These are phyloP conservation scores for Muricea muricata DNA, from an alignment of 92 coral and sea anemone genomes.

Conservation along the genomic window DNA sequence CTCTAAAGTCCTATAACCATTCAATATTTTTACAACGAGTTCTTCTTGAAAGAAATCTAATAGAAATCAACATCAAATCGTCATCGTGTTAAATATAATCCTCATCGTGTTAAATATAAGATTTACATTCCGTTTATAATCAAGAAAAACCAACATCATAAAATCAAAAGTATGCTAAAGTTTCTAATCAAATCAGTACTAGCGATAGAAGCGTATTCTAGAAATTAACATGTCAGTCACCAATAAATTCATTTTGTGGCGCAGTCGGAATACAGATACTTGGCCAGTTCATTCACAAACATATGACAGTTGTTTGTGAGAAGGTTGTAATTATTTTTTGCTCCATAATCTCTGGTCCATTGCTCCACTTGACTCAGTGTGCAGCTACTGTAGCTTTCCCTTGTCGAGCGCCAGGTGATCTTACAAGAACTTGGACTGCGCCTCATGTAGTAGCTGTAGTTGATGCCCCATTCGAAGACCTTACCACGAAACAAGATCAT, in stretches of 20 bases:
- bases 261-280: background rate
- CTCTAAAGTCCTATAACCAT: too few species aligned
- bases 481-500: conserved; percentile 7
- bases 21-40: too few species aligned
- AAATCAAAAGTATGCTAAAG: too few species aligned
- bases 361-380: background rate
- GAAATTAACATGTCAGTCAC: background rate
- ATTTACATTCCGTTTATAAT: too few species aligned
- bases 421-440: background rate
- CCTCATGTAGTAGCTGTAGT: background rate
- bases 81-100: too few species aligned
- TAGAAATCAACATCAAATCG: too few species aligned
- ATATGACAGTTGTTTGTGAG: background rate
- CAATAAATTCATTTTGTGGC: background rate
- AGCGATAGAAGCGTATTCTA: background rate
- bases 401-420: background rate
- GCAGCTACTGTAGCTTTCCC: background rate
- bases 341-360: background rate
- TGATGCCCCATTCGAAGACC: conserved; percentile 14
- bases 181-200: too few species aligned
- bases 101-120: too few species aligned
- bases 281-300: background rate
- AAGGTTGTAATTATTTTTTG: background rate
- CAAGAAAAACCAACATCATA: too few species aligned
- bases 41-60: too few species aligned